Conservation (phyloP, 2,888 invertebrate species). For the Mycalesis mineus region DNA sequence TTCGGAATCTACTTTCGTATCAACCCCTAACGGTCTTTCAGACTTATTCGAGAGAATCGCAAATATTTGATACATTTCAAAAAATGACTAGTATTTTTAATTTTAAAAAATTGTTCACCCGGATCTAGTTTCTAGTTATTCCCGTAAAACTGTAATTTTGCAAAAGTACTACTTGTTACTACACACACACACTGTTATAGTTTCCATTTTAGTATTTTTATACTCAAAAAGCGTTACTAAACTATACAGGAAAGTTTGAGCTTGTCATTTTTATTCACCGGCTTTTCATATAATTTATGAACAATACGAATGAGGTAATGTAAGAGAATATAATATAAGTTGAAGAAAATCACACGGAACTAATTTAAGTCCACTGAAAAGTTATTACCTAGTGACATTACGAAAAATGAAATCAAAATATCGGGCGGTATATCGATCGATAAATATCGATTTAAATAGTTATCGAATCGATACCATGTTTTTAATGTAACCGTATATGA, state of each 20-base stretch:
- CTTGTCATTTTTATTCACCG: conserved; percentile 61
- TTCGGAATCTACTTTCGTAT: too few species aligned
- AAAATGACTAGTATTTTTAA: too few species aligned
- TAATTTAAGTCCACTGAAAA: conserved; percentile 27
- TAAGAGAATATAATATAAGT: conserved; percentile 1
- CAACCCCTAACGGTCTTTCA: too few species aligned
- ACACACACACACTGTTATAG: conserved; percentile 37
- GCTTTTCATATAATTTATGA: conserved; percentile 47
- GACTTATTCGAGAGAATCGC: too few species aligned
- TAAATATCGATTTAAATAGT: background rate
- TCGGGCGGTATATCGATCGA: background rate
- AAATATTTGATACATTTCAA: too few species aligned
- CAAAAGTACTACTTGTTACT: too few species aligned
- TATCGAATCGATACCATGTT: too few species aligned
- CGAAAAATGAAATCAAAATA: background rate
- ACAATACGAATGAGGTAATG: conserved; percentile 26
- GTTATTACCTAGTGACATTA: conserved; percentile 39
- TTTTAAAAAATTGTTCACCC: too few species aligned
- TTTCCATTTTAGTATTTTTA: conserved; percentile 67
- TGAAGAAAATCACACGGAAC: conserved; percentile 3
- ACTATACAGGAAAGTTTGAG: conserved; percentile 74
- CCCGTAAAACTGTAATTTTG: too few species aligned
- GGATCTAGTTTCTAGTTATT: too few species aligned
- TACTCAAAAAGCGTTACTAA: conserved; percentile 56
- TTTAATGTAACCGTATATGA: too few species aligned